Percentiles rank a stretch among this genome's conserved stretches.
Evolutionary conservation across 92 coral and sea anemone species (phyloP).

Genomic region (Siderastrea siderea): DNA sequence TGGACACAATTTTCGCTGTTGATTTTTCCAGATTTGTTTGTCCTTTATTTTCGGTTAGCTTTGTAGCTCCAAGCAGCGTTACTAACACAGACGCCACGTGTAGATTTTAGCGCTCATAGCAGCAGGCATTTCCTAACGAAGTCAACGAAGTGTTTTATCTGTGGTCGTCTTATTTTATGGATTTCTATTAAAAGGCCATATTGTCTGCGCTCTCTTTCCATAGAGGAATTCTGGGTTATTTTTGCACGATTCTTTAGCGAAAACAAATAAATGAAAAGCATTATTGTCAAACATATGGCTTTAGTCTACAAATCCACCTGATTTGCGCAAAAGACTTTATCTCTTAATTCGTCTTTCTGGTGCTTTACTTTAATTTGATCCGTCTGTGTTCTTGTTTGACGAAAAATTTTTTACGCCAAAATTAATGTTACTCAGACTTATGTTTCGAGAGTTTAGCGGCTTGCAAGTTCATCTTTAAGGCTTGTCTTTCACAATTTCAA

Average conservation of each 20-base stretch:
- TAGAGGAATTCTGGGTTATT: constrained; percentile 3
- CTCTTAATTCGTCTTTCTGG: not conserved
- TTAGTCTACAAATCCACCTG: constrained; percentile 3
- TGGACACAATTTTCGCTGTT: constrained; percentile 40
- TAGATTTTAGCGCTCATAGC: not conserved
- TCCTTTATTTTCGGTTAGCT: constrained; percentile 25
- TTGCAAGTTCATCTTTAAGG: not conserved
- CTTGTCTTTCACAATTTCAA: constrained; percentile 10
- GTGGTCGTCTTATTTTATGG: not conserved
- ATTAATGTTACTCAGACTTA: not conserved
- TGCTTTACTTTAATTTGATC: not conserved
- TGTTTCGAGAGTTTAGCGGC: not conserved
- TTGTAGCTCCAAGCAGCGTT: not conserved
- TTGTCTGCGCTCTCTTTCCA: not conserved
- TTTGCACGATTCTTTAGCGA: not conserved
- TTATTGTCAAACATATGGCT: not conserved
- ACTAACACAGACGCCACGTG: constrained; percentile 3
- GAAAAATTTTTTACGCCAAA: not conserved
- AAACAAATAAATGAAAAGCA: not conserved
- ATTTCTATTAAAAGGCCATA: not conserved
- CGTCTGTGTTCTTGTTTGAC: not conserved
- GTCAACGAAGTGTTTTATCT: not conserved
- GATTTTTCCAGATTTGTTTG: constrained; percentile 42
- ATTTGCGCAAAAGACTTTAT: not conserved
- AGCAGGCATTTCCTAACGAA: not conserved